A percentile compares a stretch with the other conserved stretches of the same genome.
Evolutionary conservation across 2,113 vertebrate genomes (phyloP).

Genomic region (Laticauda laticaudata): DNA sequence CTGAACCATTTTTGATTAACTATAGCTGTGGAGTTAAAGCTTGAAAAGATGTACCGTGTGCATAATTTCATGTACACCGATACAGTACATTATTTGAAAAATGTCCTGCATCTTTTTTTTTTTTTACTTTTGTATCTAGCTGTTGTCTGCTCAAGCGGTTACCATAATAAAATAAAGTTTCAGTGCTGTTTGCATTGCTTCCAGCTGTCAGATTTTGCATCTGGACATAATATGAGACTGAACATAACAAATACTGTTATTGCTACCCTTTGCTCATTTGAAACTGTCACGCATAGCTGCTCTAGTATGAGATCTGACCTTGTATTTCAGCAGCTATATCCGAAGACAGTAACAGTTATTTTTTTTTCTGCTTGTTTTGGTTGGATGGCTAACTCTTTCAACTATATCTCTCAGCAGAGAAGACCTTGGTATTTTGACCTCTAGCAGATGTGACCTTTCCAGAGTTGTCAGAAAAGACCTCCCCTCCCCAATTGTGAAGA

Average conservation of each 20-base stretch:
- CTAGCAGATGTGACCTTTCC: slow-evolving; percentile 26
- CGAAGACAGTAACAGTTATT: neutral
- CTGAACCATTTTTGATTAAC: neutral
- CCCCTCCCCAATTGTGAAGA: neutral
- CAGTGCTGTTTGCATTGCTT: neutral
- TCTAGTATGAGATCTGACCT: slow-evolving; percentile 9
- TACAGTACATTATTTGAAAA: neutral
- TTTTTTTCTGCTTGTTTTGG: neutral
- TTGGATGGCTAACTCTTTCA: slow-evolving; percentile 9
- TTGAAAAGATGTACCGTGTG: neutral
- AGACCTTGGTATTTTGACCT: slow-evolving; percentile 4
- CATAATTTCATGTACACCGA: slow-evolving; percentile 1
- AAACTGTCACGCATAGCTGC: neutral
- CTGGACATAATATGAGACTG: neutral
- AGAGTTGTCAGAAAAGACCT: slow-evolving; percentile 24
- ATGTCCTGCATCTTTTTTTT: neutral
- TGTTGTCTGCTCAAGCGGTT: neutral
- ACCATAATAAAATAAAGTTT: neutral
- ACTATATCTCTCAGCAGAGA: neutral
- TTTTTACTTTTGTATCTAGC: neutral
- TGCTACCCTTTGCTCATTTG: neutral
- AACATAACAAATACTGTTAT: neutral
- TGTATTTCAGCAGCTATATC: neutral
- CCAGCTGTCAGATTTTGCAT: slow-evolving; percentile 23
- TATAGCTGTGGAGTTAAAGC: neutral